These are phyloP conservation scores for Liolophura sinensis DNA, from an alignment of 1,140 invertebrate species.

Conservation along the genomic window DNA sequence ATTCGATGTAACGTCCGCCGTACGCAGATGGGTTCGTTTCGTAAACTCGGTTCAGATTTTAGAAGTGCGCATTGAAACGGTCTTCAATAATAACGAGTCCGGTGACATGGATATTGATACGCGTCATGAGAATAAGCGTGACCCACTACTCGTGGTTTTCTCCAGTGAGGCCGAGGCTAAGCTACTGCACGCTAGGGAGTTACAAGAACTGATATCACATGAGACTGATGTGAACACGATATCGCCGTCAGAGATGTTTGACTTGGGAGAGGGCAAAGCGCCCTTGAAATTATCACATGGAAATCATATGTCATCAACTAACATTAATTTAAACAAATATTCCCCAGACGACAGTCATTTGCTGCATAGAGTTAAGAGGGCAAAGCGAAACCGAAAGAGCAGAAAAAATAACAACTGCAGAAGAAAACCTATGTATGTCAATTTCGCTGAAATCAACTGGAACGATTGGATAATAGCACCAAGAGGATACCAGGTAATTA, in stretches of 20 bases:
- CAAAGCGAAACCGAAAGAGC: slow-evolving; percentile 20
- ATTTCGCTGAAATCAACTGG: slow-evolving; percentile 96
- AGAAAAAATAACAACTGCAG: slow-evolving; percentile 74
- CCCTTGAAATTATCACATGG: not conserved
- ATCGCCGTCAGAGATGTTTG: slow-evolving; percentile 13
- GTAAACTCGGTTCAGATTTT: slow-evolving; percentile 62
- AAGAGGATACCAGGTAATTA: slow-evolving; percentile 76
- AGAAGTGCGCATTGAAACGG: slow-evolving; percentile 48
- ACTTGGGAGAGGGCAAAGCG: not conserved
- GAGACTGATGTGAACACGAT: slow-evolving; percentile 9
- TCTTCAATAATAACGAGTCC: slow-evolving; percentile 20
- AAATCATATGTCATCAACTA: not conserved
- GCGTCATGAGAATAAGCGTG: slow-evolving; percentile 45
- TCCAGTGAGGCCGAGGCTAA: slow-evolving; percentile 35
- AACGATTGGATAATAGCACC: slow-evolving; percentile 98
- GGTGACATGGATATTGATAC: slow-evolving; percentile 48
- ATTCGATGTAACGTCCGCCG: slow-evolving; percentile 83
- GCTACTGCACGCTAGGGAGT: slow-evolving; percentile 25
- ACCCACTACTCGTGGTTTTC: slow-evolving; percentile 45
- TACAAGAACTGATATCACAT: slow-evolving; percentile 33
- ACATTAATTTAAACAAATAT: not conserved
- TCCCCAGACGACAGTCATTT: not conserved
- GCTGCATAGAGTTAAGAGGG: slow-evolving; percentile 2
- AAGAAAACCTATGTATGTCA: slow-evolving; percentile 85
- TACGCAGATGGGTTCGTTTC: slow-evolving; percentile 75